A percentile compares a stretch with the other conserved stretches of the same genome.
phyloP scores from a whole-genome alignment of 2,888 invertebrate genomes.

The Polyploca ridens region DNA sequence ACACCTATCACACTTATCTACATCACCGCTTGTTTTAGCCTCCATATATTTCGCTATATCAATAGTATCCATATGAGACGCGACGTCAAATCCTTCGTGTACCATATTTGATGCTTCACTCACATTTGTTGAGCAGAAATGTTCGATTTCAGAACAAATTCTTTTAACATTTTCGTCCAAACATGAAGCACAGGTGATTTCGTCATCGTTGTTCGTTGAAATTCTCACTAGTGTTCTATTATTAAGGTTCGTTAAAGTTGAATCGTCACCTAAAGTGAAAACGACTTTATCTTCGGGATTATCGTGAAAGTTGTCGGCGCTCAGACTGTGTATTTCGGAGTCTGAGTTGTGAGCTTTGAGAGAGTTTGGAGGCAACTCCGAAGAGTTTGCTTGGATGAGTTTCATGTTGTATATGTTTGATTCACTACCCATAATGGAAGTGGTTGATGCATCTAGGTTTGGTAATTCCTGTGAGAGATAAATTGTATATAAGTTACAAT shows the following conservation, averaged over 20 bases:
- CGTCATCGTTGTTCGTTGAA: slow-evolving; percentile 72
- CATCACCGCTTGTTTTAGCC: slow-evolving; percentile 40
- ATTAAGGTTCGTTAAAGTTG: slow-evolving; percentile 34
- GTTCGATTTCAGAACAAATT: slow-evolving; percentile 70
- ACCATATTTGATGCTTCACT: slow-evolving; percentile 25
- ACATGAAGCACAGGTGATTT: slow-evolving; percentile 42
- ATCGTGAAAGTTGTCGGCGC: slow-evolving; percentile 26
- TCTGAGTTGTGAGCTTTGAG: slow-evolving; percentile 69
- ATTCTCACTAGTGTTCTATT: slow-evolving; percentile 61
- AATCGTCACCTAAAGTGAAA: slow-evolving; percentile 70
- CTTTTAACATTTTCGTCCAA: slow-evolving; percentile 62
- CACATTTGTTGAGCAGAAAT: slow-evolving; percentile 51
- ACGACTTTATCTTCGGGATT: slow-evolving; percentile 53
- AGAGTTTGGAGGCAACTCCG: slow-evolving; percentile 34
- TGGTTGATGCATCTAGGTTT: slow-evolving; percentile 66
- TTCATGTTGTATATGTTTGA: slow-evolving; percentile 77
- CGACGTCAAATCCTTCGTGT: slow-evolving; percentile 57
- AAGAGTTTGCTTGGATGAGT: slow-evolving; percentile 41
- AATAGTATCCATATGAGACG: slow-evolving; percentile 44
- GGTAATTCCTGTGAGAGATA: slow-evolving; percentile 60
- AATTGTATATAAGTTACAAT: not conserved
- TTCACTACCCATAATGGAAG: slow-evolving; percentile 80
- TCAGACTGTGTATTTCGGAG: slow-evolving; percentile 58
- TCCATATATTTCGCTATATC: slow-evolving; percentile 41
- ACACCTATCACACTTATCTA: slow-evolving; percentile 35